phyloP scores from a whole-genome alignment of 2,113 vertebrate genomes.

The Coptodon bakossiorum region DNA sequence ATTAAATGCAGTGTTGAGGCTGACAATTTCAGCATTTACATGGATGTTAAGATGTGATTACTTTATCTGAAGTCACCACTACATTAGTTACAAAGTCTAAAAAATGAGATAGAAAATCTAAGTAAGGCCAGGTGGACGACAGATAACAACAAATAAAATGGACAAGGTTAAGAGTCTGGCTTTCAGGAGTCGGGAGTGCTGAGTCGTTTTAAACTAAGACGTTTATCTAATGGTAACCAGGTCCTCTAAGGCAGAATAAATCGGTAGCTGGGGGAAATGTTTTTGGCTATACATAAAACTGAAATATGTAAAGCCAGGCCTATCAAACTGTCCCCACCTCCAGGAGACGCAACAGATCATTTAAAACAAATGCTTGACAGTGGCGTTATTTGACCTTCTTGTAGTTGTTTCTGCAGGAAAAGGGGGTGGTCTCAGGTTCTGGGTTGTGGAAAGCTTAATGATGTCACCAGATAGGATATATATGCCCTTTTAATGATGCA shows the following conservation, averaged over 20 bases:
- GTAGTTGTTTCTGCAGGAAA: neutral
- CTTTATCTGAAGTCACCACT: neutral
- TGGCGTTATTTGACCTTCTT: neutral
- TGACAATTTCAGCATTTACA: neutral
- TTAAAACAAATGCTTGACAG: neutral
- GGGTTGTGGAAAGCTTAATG: neutral
- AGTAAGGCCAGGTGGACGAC: neutral
- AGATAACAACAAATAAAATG: neutral
- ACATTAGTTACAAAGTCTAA: neutral
- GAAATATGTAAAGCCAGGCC: neutral
- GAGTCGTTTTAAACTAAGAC: neutral
- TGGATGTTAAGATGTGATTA: neutral
- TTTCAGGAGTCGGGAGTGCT: neutral
- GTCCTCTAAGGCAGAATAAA: neutral
- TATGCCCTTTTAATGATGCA: neutral
- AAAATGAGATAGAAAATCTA: neutral
- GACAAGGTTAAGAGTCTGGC: neutral
- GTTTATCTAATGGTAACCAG: neutral
- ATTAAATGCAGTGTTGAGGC: neutral
- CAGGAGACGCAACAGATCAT: neutral
- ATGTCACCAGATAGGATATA: neutral
- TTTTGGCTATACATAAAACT: neutral
- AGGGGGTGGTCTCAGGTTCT: neutral
- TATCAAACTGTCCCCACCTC: neutral
- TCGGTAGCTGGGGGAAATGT: neutral